Percentiles rank a stretch among this genome's conserved stretches.
These are phyloP conservation scores for Regulus satrapa DNA, from an alignment of 2,113 vertebrate genomes.

Conservation along the genomic window DNA sequence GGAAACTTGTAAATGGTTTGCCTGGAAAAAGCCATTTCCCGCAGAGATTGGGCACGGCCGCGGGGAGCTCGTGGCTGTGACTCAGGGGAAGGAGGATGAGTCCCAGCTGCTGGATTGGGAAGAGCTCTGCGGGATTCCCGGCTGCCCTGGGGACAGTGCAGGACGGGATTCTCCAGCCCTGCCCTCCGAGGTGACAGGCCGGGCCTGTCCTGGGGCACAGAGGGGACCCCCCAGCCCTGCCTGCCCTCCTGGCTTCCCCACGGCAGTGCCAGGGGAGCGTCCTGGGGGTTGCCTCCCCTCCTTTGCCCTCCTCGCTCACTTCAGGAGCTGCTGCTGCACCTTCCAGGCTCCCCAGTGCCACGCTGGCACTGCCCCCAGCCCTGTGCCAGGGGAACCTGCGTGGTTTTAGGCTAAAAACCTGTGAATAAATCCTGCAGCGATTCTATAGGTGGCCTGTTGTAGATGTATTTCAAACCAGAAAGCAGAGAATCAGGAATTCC, in stretches of 20 bases:
- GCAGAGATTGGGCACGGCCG: background rate
- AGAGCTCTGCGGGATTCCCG: fast-evolving
- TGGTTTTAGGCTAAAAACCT: background rate
- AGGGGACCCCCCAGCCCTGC: background rate
- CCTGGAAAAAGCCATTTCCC: background rate
- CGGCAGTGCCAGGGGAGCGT: fast-evolving
- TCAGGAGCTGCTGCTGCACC: background rate
- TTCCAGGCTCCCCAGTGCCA: background rate
- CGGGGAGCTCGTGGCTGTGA: fast-evolving
- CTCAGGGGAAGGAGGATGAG: background rate
- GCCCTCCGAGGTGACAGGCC: background rate
- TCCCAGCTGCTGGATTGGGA: background rate
- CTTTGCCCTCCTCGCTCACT: background rate
- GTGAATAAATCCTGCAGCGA: fast-evolving
- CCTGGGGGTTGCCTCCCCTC: fast-evolving
- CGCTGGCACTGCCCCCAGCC: background rate
- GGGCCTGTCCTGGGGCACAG: background rate
- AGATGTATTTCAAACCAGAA: background rate
- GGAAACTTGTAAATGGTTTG: background rate
- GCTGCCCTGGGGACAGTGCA: fast-evolving
- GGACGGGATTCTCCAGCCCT: background rate
- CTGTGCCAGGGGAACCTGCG: too few relatives aligned
- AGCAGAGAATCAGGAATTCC: background rate
- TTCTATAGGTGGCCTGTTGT: fast-evolving
- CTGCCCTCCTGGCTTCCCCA: background rate